phyloP scores from a whole-genome alignment of 2,113 vertebrate genomes.

The Nibea albiflora region DNA sequence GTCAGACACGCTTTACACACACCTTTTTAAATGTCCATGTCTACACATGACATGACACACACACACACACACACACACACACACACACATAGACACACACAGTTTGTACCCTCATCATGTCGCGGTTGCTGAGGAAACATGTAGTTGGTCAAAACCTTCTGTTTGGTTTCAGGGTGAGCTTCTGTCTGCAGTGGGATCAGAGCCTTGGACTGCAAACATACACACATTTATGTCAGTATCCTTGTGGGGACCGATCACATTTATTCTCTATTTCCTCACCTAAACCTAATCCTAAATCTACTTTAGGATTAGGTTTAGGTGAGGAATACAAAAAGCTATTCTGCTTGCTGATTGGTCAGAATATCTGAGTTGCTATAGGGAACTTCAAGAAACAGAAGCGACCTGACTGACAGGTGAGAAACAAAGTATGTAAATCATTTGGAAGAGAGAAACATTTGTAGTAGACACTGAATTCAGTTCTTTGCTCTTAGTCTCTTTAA shows the following conservation, averaged over 20 bases:
- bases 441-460: background rate
- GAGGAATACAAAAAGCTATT: background rate
- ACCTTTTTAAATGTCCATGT: background rate
- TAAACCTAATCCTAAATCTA: background rate
- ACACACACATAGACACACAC: slow-evolving; percentile 10
- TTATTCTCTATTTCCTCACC: background rate
- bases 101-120: slow-evolving; percentile 91
- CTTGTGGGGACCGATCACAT: background rate
- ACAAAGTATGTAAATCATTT: background rate
- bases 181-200: slow-evolving; percentile 99
- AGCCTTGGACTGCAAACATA: slow-evolving; percentile 92
- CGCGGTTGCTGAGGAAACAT: slow-evolving; percentile 99
- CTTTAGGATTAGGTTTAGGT: too few relatives aligned
- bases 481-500: background rate
- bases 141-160: slow-evolving; percentile 98
- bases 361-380: background rate
- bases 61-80: background rate
- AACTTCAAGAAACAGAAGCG: background rate
- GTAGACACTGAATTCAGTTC: slow-evolving; percentile 3
- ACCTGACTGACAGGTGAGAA: background rate
- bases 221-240: background rate
- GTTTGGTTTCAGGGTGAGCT: slow-evolving; percentile 98
- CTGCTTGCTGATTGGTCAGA: background rate
- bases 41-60: background rate
- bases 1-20: background rate